Conservation (phyloP, 2,113 vertebrate genomes). For the Mesembrinibis cayennensis region DNA sequence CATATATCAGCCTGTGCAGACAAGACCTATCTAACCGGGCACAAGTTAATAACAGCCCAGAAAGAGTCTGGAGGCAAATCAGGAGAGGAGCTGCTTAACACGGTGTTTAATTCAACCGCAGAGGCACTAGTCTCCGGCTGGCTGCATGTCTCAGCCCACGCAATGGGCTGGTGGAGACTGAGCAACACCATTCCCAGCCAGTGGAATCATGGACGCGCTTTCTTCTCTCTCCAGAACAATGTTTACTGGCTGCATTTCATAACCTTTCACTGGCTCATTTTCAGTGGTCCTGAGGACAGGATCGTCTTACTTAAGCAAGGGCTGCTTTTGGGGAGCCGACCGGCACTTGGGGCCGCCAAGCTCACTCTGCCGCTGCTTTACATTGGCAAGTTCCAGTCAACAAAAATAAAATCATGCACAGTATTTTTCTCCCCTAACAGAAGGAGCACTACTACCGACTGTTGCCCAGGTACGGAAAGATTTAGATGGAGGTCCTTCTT, state of each 20-base stretch:
- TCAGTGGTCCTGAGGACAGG: background rate
- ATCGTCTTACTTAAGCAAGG: background rate
- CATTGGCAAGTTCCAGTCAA: background rate
- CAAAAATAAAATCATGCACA: background rate
- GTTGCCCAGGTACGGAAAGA: background rate
- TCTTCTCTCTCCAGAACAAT: background rate
- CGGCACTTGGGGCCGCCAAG: background rate
- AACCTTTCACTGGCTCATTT: background rate
- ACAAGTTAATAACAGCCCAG: background rate
- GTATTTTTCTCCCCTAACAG: background rate
- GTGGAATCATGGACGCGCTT: background rate
- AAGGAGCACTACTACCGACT: background rate
- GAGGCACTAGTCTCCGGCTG: background rate
- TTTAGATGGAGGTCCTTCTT: background rate
- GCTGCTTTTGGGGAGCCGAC: accelerated
- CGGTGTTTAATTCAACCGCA: background rate
- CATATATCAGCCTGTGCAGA: background rate
- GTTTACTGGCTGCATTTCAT: background rate
- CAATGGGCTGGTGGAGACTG: background rate
- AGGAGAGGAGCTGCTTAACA: background rate
- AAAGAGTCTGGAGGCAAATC: background rate
- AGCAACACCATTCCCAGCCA: background rate
- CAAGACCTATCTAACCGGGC: background rate
- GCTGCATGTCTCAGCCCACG: background rate
- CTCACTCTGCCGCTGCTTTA: background rate